Conservation (phyloP, 2,113 vertebrate genomes). For the Saimiri boliviensis region DNA sequence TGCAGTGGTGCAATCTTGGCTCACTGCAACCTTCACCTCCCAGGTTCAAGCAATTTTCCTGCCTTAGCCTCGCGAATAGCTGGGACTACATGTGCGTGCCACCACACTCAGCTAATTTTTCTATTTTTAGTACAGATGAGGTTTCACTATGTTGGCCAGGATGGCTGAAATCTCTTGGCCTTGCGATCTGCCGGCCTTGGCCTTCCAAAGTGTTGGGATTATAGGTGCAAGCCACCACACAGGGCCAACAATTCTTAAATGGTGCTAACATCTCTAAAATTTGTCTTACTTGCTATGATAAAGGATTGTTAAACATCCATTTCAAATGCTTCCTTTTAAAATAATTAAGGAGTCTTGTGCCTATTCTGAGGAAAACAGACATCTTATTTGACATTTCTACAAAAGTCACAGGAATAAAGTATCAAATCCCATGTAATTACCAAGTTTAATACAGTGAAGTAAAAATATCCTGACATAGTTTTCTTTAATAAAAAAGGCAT, state of each 20-base stretch:
- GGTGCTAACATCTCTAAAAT: neutral
- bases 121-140: no score
- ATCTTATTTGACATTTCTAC: slow-evolving; percentile 21
- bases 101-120: no score
- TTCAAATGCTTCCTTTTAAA: neutral
- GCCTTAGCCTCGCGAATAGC: no score
- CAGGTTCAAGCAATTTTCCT: no score
- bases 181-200: accelerated
- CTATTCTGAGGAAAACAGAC: slow-evolving; percentile 19
- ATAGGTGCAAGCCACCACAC: accelerated
- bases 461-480: slow-evolving; percentile 12
- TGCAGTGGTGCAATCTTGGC: no score
- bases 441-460: slow-evolving; percentile 22
- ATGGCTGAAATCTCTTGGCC: no score
- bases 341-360: neutral
- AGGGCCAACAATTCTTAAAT: neutral
- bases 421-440: slow-evolving; percentile 9
- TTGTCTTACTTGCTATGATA: neutral
- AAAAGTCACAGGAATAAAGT: slow-evolving; percentile 11
- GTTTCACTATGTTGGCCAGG: no score
- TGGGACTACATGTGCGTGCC: no score
- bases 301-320: neutral
- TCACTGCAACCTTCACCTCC: no score
- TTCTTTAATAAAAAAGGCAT: neutral
- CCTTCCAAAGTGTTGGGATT: no score